Conservation (phyloP, 2,113 vertebrate species). For the Sinocyclocheilus anshuiensis region DNA sequence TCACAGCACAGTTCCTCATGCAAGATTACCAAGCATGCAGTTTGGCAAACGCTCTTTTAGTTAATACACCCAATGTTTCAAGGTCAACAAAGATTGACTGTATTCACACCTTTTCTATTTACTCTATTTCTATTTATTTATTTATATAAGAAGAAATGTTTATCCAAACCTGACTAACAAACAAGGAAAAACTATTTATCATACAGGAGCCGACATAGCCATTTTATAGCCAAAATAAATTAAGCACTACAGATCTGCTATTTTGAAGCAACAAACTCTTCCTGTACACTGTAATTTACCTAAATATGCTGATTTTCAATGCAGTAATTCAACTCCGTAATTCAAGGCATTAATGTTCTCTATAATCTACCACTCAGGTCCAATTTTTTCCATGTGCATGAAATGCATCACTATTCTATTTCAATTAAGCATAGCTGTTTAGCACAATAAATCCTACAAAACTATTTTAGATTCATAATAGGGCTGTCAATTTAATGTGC, state of each 20-base stretch:
- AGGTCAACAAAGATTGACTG: neutral
- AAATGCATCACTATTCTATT: too few species aligned
- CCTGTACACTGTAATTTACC: neutral
- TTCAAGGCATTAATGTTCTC: too few species aligned
- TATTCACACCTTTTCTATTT: neutral
- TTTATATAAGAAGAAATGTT: neutral
- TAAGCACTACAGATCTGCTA: too few species aligned
- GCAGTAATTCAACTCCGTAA: too few species aligned
- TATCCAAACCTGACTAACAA: neutral
- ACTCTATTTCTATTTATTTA: too few species aligned
- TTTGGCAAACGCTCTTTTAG: neutral
- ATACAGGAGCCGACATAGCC: neutral
- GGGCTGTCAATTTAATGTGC: neutral
- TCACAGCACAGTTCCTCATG: conserved; percentile 48
- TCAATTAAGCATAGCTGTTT: too few species aligned
- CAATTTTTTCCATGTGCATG: too few species aligned
- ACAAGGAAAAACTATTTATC: neutral
- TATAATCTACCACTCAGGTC: too few species aligned
- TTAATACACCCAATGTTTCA: neutral
- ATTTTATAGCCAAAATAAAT: too few species aligned
- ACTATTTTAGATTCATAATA: neutral
- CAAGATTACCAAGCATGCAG: neutral
- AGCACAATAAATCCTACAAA: too few species aligned
- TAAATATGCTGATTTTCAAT: neutral
- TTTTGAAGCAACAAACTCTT: too few species aligned